Conservation (phyloP, 2,888 invertebrate species). For the Athripsodes cinereus region DNA sequence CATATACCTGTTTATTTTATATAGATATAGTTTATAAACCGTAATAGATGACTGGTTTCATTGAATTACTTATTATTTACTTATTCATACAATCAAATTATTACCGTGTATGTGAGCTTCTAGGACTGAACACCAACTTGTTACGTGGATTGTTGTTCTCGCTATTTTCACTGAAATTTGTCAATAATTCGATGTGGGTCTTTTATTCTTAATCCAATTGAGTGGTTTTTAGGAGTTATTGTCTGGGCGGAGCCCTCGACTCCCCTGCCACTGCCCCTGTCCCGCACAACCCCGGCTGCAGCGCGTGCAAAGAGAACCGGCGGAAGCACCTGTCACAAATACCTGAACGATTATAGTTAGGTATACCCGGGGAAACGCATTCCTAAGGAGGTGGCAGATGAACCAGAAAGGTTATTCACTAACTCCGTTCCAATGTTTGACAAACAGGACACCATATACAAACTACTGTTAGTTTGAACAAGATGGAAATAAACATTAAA, state of each 20-base stretch:
- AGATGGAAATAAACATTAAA: background rate
- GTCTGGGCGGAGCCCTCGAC: slow-evolving; percentile 1
- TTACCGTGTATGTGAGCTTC: no score
- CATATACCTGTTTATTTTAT: no score
- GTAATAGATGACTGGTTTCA: no score
- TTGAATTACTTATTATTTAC: no score
- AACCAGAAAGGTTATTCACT: background rate
- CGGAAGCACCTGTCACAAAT: slow-evolving; percentile 26
- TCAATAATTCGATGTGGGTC: no score
- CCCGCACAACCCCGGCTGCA: background rate
- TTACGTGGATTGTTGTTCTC: no score
- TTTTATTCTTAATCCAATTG: slow-evolving; percentile 1
- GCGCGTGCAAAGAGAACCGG: slow-evolving; percentile 6
- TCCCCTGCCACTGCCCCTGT: background rate
- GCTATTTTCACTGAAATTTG: no score
- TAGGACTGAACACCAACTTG: no score
- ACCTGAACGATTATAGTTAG: slow-evolving; percentile 16
- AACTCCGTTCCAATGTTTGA: background rate
- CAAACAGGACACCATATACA: background rate
- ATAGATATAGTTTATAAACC: no score
- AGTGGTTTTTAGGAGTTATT: background rate
- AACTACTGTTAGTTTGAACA: background rate
- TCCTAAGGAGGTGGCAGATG: slow-evolving; percentile 5
- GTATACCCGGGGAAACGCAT: slow-evolving; percentile 11
- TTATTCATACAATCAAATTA: no score